Evolutionary conservation across 2,888 invertebrate species (phyloP).

Genomic region (Tanytarsus gracilentus): DNA sequence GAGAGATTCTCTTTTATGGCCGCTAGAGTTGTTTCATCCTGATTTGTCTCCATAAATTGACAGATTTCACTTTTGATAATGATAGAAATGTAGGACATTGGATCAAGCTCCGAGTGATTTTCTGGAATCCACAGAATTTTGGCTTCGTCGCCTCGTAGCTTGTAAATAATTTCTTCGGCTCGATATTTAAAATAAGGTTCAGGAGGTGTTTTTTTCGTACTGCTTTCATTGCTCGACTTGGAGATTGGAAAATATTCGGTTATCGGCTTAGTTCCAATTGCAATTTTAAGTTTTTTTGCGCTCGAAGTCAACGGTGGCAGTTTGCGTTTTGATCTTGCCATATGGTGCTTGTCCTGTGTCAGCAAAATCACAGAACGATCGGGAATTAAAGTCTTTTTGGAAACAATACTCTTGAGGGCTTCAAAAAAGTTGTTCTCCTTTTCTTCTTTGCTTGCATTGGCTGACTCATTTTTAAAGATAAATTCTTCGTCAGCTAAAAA

Average conservation of each 20-base stretch:
- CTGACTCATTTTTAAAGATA: too few species aligned
- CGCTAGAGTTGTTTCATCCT: too few species aligned
- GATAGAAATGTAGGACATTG: background rate
- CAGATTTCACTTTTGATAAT: background rate
- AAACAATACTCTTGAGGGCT: background rate
- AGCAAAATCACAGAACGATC: background rate
- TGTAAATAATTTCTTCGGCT: background rate
- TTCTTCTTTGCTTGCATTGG: too few species aligned
- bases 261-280: background rate
- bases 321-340: too few species aligned
- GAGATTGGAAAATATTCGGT: background rate
- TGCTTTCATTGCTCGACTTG: background rate
- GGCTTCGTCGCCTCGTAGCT: constrained; percentile 4
- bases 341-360: background rate
- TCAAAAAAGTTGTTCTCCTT: too few species aligned
- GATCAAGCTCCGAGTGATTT: constrained; percentile 4
- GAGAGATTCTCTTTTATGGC: too few species aligned
- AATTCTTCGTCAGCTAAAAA: too few species aligned
- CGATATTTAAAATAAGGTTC: too few species aligned
- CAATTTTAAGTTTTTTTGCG: background rate
- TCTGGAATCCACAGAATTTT: constrained; percentile 6
- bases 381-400: background rate
- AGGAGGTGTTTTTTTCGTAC: too few species aligned
- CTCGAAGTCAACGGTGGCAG: too few species aligned
- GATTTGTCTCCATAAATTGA: too few species aligned